Percentiles rank a stretch among this genome's conserved stretches.
These are phyloP conservation scores for Pelvicachromis taeniatus DNA, from an alignment of 2,113 vertebrate species.

Conservation along the genomic window DNA sequence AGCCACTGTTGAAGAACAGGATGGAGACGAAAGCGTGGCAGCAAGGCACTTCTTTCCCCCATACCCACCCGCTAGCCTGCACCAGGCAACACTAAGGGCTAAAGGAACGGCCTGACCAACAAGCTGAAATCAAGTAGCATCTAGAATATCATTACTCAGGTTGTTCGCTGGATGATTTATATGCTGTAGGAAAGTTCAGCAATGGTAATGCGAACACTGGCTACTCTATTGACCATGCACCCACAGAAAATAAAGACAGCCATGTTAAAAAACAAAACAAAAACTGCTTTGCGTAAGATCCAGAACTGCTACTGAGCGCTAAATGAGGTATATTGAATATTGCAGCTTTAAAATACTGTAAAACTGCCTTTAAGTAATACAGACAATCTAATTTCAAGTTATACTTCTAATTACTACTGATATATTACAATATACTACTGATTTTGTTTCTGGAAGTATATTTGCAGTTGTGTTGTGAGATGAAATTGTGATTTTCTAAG, in stretches of 20 bases:
- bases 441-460: not conserved
- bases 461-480: not conserved
- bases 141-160: not conserved
- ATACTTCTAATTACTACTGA: not conserved
- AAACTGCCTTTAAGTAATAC: not conserved
- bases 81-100: not conserved
- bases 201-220: accelerated
- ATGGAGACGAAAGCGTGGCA: not conserved
- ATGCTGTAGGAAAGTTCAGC: not conserved
- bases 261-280: not conserved
- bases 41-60: not conserved
- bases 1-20: not conserved
- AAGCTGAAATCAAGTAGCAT: not conserved
- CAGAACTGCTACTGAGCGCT: not conserved
- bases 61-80: not conserved
- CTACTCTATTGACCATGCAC: not conserved
- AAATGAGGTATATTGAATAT: not conserved
- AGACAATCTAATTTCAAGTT: not conserved
- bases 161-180: not conserved
- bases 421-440: not conserved
- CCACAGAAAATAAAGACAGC: not conserved
- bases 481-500: not conserved
- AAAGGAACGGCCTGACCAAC: not conserved
- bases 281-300: not conserved
- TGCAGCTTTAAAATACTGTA: not conserved